Evolutionary conservation across 2,888 invertebrate genomes (phyloP).

Genomic region (Amaurobius ferox): DNA sequence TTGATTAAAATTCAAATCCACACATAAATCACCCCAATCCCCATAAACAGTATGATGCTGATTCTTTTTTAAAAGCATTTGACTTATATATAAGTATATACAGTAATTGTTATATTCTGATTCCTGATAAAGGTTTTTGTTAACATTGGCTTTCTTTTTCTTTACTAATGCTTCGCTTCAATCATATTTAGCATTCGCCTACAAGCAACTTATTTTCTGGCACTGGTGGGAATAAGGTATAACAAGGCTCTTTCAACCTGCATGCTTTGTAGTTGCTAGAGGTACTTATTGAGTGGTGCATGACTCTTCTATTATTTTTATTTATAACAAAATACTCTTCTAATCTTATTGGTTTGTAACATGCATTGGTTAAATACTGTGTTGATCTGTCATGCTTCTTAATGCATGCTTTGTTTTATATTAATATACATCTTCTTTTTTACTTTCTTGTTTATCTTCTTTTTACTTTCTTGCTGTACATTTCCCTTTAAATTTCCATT

Average conservation of each 20-base stretch:
- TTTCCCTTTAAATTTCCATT: no score
- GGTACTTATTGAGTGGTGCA: slow-evolving; percentile 40
- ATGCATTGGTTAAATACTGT: no score
- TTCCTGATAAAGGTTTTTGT: background rate
- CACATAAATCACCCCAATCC: no score
- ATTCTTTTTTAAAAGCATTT: no score
- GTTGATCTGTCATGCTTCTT: no score
- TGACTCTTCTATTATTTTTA: slow-evolving; percentile 6
- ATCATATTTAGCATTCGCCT: slow-evolving; percentile 43
- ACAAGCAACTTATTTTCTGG: slow-evolving; percentile 29
- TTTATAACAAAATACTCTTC: background rate
- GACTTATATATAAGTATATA: no score
- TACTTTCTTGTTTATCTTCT: no score
- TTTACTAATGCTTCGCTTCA: slow-evolving; percentile 57
- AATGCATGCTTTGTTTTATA: background rate
- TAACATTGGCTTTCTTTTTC: background rate
- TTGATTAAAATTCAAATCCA: no score
- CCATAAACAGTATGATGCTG: no score
- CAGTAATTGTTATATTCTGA: background rate
- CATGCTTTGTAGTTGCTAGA: slow-evolving; percentile 37
- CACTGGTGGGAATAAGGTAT: slow-evolving; percentile 48
- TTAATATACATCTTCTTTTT: no score
- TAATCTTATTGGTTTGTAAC: background rate
- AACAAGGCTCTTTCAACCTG: slow-evolving; percentile 32
- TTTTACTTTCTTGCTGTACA: no score